Percentiles rank a stretch among this genome's conserved stretches.
phyloP scores from a whole-genome alignment of 2,797 vertebrate genomes.

The Prionace glauca region DNA sequence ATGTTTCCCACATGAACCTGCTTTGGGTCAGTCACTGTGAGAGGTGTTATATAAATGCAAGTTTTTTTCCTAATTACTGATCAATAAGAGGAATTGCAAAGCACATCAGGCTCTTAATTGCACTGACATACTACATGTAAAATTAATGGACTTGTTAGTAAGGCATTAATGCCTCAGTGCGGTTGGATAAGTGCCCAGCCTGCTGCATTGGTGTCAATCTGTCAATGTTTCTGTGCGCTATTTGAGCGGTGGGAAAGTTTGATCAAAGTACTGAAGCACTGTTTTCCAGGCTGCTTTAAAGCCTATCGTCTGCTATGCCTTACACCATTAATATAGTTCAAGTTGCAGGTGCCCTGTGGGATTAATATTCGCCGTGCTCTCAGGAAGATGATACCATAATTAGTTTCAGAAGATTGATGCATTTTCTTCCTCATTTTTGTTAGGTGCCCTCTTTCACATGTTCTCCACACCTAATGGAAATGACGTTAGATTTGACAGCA shows the following conservation, averaged over 20 bases:
- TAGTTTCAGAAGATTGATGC: not conserved
- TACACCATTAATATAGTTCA: not conserved
- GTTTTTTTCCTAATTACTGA: not conserved
- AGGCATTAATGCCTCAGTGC: not conserved
- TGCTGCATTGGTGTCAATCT: not conserved
- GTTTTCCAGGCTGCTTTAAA: not conserved
- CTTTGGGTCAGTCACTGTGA: too few species aligned
- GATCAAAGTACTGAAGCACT: not conserved
- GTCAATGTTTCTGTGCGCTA: not conserved
- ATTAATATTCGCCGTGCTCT: not conserved
- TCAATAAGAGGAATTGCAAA: not conserved
- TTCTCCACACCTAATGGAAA: not conserved
- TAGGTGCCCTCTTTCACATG: not conserved
- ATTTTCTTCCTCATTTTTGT: not conserved
- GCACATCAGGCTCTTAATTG: not conserved
- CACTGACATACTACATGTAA: not conserved
- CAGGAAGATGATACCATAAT: not conserved
- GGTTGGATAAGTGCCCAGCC: not conserved
- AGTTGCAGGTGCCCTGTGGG: not conserved
- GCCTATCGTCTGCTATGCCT: not conserved
- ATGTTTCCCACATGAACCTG: not conserved
- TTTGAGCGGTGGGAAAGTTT: not conserved
- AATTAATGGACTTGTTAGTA: not conserved
- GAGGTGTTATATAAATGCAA: not conserved
- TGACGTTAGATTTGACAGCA: not conserved